Conservation (phyloP, 2,888 invertebrate genomes). For the Cryptocephalus primarius region DNA sequence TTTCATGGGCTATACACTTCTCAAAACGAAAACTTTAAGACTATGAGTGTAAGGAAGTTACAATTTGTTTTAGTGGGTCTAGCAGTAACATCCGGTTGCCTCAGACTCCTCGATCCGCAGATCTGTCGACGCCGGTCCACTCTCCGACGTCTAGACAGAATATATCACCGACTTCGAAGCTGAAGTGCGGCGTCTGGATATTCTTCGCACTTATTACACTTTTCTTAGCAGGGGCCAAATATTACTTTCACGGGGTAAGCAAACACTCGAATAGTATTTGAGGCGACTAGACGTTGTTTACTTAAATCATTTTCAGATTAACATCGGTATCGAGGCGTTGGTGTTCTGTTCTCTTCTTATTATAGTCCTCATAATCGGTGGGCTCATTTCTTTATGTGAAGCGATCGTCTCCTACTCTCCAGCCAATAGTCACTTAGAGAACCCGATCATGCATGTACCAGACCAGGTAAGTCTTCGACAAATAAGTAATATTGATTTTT, state of each 20-base stretch:
- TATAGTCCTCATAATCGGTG: conserved; percentile 51
- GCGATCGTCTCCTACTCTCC: conserved; percentile 22
- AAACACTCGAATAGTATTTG: conserved; percentile 19
- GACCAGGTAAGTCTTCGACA: conserved; percentile 9
- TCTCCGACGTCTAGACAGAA: conserved; percentile 11
- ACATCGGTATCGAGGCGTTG: conserved; percentile 27
- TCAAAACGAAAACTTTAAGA: too few relatives aligned
- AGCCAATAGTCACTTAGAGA: conserved; percentile 23
- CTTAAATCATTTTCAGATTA: conserved; percentile 16
- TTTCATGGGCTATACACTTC: too few relatives aligned
- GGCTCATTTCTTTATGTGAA: conserved; percentile 49
- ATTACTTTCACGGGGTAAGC: conserved; percentile 45
- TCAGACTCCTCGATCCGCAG: conserved; percentile 11
- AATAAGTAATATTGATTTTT: too few relatives aligned
- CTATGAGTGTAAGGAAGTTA: too few relatives aligned
- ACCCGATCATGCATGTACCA: conserved; percentile 7
- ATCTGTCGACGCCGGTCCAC: conserved; percentile 15
- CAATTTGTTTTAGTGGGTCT: conserved; percentile 15
- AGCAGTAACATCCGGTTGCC: conserved; percentile 17
- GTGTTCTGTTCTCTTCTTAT: conserved; percentile 47
- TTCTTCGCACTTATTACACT: conserved; percentile 58
- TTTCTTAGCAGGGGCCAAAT: conserved; percentile 60
- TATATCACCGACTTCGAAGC: conserved; percentile 41
- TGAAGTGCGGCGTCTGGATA: conserved; percentile 62
- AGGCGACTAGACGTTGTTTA: background rate